phyloP scores from a whole-genome alignment of 2,888 invertebrate species.

The Phaedon cochleariae region DNA sequence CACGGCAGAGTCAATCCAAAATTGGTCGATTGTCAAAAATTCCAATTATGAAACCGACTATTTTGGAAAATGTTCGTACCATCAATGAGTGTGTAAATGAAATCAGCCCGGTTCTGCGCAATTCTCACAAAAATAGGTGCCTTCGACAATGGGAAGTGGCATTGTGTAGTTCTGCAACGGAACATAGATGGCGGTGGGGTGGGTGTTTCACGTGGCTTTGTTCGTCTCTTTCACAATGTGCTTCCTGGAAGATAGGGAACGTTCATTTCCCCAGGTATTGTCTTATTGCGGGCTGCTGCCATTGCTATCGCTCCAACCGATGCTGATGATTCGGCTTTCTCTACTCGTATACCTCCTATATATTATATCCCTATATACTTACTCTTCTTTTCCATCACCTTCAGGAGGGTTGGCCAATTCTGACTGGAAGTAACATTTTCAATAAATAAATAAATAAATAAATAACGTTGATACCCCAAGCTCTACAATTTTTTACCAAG shows the following conservation, averaged over 20 bases:
- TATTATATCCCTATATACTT: background rate
- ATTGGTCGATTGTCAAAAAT: too few relatives aligned
- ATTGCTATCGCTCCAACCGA: conserved; percentile 6
- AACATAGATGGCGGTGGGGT: conserved; percentile 50
- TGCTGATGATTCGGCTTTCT: background rate
- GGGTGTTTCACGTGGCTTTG: conserved; percentile 43
- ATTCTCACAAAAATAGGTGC: conserved; percentile 25
- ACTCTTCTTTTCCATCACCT: background rate
- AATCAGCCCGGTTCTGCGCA: too few relatives aligned
- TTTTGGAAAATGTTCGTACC: too few relatives aligned
- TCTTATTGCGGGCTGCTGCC: conserved; percentile 50
- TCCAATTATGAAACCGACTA: too few relatives aligned
- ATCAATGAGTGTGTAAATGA: too few relatives aligned
- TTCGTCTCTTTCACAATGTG: conserved; percentile 51
- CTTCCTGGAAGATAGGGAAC: conserved; percentile 58
- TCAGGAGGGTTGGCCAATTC: too few relatives aligned
- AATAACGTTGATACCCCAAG: too few relatives aligned
- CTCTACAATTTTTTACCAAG: too few relatives aligned
- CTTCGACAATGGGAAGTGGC: conserved; percentile 42
- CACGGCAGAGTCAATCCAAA: too few relatives aligned
- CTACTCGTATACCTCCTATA: background rate
- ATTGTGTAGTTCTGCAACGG: conserved; percentile 51
- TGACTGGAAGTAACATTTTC: too few relatives aligned
- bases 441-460: too few relatives aligned
- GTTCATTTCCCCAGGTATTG: conserved; percentile 60